Percentiles rank a stretch among this genome's conserved stretches.
Evolutionary conservation across 2,113 vertebrate species (phyloP).

Genomic region (Jacana jacana): DNA sequence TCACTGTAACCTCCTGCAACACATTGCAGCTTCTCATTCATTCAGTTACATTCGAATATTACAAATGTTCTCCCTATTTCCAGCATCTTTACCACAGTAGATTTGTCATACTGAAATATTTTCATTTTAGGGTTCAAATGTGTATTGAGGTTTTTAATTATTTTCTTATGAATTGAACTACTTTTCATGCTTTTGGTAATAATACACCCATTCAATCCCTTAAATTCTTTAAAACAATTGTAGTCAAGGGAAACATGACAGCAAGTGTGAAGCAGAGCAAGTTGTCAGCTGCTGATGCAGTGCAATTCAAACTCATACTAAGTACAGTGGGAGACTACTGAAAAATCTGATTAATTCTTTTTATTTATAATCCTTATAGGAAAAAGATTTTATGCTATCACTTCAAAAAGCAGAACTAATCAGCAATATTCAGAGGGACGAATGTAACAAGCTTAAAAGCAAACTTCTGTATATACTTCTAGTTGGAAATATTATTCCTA

Average conservation of each 20-base stretch:
- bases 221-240: slow-evolving; percentile 25
- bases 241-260: neutral
- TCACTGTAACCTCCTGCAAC: neutral
- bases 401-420: neutral
- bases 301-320: neutral
- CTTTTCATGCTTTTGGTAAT: neutral
- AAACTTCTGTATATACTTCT: neutral
- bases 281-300: neutral
- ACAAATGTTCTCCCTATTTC: neutral
- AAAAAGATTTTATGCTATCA: neutral
- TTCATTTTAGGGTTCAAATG: neutral
- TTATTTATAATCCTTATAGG: neutral
- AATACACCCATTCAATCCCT: neutral
- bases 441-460: neutral
- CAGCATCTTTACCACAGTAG: neutral
- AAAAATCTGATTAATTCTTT: neutral
- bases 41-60: accelerated
- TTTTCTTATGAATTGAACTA: neutral
- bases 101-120: neutral
- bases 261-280: neutral
- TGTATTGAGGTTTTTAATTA: neutral
- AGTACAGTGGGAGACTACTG: neutral
- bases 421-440: neutral
- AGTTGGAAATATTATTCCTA: neutral
- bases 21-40: neutral